Evolutionary conservation across 2,888 invertebrate species (phyloP).

Genomic region (Eugnorisma glareosa): DNA sequence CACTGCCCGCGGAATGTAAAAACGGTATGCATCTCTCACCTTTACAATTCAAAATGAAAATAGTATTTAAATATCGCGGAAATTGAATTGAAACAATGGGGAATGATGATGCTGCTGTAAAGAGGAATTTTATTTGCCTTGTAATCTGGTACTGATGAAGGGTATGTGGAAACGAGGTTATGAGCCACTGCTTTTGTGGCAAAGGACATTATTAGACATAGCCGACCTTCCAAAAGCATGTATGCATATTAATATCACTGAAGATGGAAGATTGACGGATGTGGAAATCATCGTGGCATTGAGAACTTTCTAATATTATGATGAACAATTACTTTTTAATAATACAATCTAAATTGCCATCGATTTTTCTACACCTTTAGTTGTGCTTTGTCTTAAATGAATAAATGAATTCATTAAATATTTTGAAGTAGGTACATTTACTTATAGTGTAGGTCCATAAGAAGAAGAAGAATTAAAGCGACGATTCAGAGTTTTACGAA

Average conservation of each 20-base stretch:
- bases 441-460: too few relatives aligned
- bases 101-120: constrained; percentile 6
- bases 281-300: neutral
- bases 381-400: too few relatives aligned
- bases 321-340: neutral
- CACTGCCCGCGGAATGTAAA: constrained; percentile 10
- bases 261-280: too few relatives aligned
- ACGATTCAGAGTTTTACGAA: too few relatives aligned
- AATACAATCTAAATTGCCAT: too few relatives aligned
- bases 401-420: too few relatives aligned
- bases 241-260: too few relatives aligned
- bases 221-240: neutral
- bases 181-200: neutral
- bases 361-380: too few relatives aligned
- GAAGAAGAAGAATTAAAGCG: too few relatives aligned
- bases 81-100: constrained; percentile 35
- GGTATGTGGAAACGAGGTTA: neutral
- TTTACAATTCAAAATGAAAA: constrained; percentile 42
- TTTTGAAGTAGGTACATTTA: too few relatives aligned
- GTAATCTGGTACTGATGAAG: neutral
- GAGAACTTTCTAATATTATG: neutral
- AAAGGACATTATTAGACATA: neutral
- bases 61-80: constrained; percentile 48
- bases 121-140: neutral
- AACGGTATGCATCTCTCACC: constrained; percentile 12